Base-by-base conservation (phyloP, 2,888 invertebrate species). In the Stenurella melanura region DNA sequence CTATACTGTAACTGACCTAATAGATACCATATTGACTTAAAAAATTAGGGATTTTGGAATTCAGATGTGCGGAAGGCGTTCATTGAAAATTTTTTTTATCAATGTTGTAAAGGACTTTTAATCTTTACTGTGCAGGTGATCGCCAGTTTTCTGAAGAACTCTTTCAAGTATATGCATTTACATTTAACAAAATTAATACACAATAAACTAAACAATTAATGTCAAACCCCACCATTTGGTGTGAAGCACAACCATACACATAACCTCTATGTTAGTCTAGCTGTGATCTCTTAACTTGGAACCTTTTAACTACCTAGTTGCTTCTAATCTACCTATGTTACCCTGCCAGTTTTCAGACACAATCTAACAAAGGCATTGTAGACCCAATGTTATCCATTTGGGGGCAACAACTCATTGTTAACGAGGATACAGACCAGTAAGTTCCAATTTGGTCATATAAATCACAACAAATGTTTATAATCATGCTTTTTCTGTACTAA, bases 351-450 rank as follows among this genome's bases (percentile, higher is more conserved):
- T 94, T 94, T 93, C 94, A 94, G 94, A 94, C 94, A 92, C 94
- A 94, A 92, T 93, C 94, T 93, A 96, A 96, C 94, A 96, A 96
- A 93, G 97, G 97, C 94, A 96, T 97, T 94, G 96, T 97, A 94
- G 97, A 97, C 94, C 97, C 97, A 93, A 97, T 97, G 96, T 96
- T 97, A 93, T 96, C 96, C 92, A 97, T 97, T 93, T 97, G 97
- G 97, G 97, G 97, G 92, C 97, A 97, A 93, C 97, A 97, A 94
- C 96, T 97, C 93, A 96, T 97, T 93, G 96, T 97, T 92, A 96
- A 96, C 95, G 97, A 97, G 95, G 97, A 97, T 93, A 96, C 96
- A 90, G 96, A 96, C 93, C 96, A 96, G 97, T 97, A 96, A 96
- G 96, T 96, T 90, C 38, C 64, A 38, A 57, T 70, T 70, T 60